These are phyloP conservation scores for Lymantria dispar DNA, from an alignment of 2,888 invertebrate genomes.

Conservation along the genomic window DNA sequence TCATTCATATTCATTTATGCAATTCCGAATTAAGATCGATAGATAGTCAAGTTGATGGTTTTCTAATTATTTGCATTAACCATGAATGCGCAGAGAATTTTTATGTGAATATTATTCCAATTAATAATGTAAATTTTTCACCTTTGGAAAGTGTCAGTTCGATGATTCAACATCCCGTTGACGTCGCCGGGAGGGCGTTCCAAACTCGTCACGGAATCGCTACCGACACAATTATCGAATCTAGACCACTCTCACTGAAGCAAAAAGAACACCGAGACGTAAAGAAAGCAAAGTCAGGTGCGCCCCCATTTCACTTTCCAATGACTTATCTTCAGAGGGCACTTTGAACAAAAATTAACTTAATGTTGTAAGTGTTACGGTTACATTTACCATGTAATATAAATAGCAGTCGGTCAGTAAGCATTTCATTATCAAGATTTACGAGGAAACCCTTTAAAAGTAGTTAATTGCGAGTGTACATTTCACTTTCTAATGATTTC, in stretches of 20 bases:
- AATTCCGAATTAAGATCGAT: conserved; percentile 26
- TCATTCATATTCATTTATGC: conserved; percentile 30
- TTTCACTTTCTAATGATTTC: conserved; percentile 63
- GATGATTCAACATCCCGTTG: conserved; percentile 41
- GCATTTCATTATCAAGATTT: conserved; percentile 74
- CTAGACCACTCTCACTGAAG: conserved; percentile 81
- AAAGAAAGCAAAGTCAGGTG: conserved; percentile 81
- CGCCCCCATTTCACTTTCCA: conserved; percentile 81
- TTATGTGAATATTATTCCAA: conserved; percentile 31
- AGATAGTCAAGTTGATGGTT: conserved; percentile 31
- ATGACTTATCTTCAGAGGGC: conserved; percentile 58
- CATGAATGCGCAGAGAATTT: conserved; percentile 28
- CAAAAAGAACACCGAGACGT: conserved; percentile 75
- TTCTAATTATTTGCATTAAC: conserved; percentile 38
- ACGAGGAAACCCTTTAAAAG: conserved; percentile 73
- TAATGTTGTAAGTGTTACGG: conserved; percentile 36
- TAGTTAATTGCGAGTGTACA: conserved; percentile 66
- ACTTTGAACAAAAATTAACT: conserved; percentile 46
- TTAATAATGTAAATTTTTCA: conserved; percentile 34
- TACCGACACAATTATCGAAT: conserved; percentile 77
- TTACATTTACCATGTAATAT: conserved; percentile 22
- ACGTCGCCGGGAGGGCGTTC: conserved; percentile 46
- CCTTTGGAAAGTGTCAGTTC: conserved; percentile 30
- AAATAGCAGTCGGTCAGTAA: conserved; percentile 43
- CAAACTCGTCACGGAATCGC: conserved; percentile 65